Base-by-base conservation (phyloP, 2,113 vertebrate genomes). In the Scomber japonicus region DNA sequence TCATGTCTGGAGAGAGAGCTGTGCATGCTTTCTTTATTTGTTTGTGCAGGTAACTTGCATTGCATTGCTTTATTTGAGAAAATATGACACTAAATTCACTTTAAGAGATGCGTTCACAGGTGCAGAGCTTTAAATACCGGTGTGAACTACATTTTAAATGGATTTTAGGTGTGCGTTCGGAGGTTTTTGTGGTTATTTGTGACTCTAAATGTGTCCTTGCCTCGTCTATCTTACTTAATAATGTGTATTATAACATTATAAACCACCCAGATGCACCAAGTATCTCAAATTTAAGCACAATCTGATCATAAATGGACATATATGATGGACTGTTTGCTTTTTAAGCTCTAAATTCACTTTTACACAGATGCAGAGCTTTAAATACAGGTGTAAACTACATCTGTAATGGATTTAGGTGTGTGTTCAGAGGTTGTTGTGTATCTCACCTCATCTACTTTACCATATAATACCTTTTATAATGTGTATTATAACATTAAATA, bases 31-130 rank as follows among this genome's bases (percentile, higher is more conserved):
- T 3, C 24, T 27, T 27, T 27, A 27, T 27, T 27, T 27, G 1
- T 27, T 31, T 68, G 55, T 80, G 35, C 65, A 75, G 12, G n/a
- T 44, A 10, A 44, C 35, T 57, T 56, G 5, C 45, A 54, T 16
- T 66, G 19, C 49, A 44, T 35, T 27, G 49, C 19, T 56, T 62
- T 50, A 51, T 51, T 2, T 67, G 11, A 51, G 44, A 64, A 19
- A 45, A 68, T 40, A 40, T 27, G 2, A 2, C 53, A 35, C 0
- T 17, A 11, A 21, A 71, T 82, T 40, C 13, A 21, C 64, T 57
- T 49, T 5, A 15, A 16, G 12, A 59, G 15, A 10, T 27, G 2
- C 0, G 11, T 44, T 54, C 9, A 16, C n/a, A 50, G 8, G 24
- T 10, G 11, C 3, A 50, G 15, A 44, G 27, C 46, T 60, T 0